Base-by-base conservation (phyloP, 2,888 invertebrate genomes). In the Diachrysia chrysitis region DNA sequence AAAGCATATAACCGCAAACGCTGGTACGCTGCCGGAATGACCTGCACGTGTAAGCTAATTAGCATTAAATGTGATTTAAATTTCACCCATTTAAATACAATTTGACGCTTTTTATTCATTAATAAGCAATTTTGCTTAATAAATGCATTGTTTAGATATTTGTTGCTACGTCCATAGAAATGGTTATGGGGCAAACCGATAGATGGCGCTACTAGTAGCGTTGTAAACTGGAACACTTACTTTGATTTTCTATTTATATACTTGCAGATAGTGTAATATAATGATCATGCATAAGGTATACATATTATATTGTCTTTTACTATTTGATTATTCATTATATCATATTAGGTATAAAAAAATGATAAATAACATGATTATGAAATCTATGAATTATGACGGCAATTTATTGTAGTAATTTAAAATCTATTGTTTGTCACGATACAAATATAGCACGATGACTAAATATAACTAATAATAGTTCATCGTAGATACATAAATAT, bases 181-280 rank as follows among this genome's bases (percentile, higher is more conserved):
- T 7, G 32, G 76, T 75, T 75, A 29, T 17, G 10, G 1, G 0
- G 10, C n/a, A 0, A 46, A 19, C 4, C 14, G 35, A 63, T 56
- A 72, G 71, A 72, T 72, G 71, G 62, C 71, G 58, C 1, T 42
- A 42, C 42, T 16, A 16, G 42, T 42, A 42, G 1, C 42, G 42
- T n/a, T 42, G 6, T 3, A 42, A 6, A 42, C 42, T 42, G 10
- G 32, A 32, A 10, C 29, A 29, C 1, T 10, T 10, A 10, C 10
- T 32, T 32, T 10, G 32, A 4, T 42, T 42, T 37, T 37, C 16
- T 16, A 16, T 37, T 0, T n/a, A n/a, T 42, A 16, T 3, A 42
- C 14, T n/a, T 6, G 3, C 1, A 7, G 42, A 42, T n/a, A 42
- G 16, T 42, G n/a, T n/a, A 16, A 37, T 37, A 37, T 16, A 42